These are phyloP conservation scores for Oncorhynchus clarkii DNA, from an alignment of 2,113 vertebrate species.

Conservation along the genomic window DNA sequence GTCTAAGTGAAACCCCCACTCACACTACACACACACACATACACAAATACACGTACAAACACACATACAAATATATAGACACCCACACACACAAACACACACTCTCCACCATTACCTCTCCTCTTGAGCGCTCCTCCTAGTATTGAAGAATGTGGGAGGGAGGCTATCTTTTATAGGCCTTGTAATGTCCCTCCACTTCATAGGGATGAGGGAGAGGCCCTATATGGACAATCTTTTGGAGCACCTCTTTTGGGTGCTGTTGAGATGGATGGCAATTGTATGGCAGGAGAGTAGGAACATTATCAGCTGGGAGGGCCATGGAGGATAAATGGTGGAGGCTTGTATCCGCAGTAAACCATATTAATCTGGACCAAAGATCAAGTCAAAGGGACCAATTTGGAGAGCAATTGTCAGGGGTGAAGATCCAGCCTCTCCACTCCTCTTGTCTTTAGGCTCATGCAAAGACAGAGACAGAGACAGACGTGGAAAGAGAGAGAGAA, in stretches of 20 bases:
- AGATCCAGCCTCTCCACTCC: background rate
- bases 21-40: background rate
- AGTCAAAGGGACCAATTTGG: background rate
- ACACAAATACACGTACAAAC: background rate
- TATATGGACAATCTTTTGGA: background rate
- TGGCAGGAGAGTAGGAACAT: slow-evolving; percentile 5
- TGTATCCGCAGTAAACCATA: background rate
- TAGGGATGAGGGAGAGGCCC: background rate
- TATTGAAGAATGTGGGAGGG: background rate
- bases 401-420: background rate
- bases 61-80: background rate
- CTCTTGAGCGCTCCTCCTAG: background rate
- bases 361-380: slow-evolving; percentile 6
- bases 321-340: slow-evolving; percentile 8
- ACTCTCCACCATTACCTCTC: no score
- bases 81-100: background rate
- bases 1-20: background rate
- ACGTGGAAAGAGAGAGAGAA: no score
- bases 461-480: no score
- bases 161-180: slow-evolving; percentile 13
- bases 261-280: slow-evolving; percentile 10
- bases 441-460: no score
- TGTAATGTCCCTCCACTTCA: background rate
- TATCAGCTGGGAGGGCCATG: background rate
- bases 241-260: background rate